Conservation (phyloP, 2,888 invertebrate genomes). For the Eupithecia exiguata region DNA sequence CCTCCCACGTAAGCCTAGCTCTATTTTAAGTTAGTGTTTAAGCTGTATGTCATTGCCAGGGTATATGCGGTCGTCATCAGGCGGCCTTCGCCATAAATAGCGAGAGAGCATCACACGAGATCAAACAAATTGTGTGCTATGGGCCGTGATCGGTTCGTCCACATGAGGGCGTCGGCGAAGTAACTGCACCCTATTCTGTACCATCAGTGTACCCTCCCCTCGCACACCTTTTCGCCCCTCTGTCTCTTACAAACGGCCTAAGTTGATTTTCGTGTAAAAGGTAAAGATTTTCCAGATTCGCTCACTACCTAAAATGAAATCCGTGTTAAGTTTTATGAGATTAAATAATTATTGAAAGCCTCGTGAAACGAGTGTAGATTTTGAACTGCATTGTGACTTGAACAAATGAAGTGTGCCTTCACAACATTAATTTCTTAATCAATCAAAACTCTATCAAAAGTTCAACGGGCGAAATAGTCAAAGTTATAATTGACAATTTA, state of each 20-base stretch:
- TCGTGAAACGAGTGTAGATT: not conserved
- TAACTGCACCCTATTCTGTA: conserved; percentile 24
- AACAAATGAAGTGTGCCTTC: not conserved
- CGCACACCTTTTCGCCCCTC: conserved; percentile 20
- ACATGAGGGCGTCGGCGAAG: conserved; percentile 70
- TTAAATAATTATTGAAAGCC: conserved; percentile 6
- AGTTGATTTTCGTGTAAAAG: conserved; percentile 36
- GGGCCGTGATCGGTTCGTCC: conserved; percentile 76
- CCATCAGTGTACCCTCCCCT: conserved; percentile 21
- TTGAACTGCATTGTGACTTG: not conserved
- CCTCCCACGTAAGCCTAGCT: conserved; percentile 25
- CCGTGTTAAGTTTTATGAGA: conserved; percentile 23
- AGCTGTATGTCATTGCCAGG: conserved; percentile 53
- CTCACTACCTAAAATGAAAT: conserved; percentile 22
- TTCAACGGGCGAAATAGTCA: conserved; percentile 41
- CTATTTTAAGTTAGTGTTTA: conserved; percentile 36
- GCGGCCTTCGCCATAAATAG: conserved; percentile 80
- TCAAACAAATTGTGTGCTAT: conserved; percentile 81
- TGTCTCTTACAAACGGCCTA: conserved; percentile 25
- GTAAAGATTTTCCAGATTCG: conserved; percentile 11
- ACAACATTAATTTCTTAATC: not conserved
- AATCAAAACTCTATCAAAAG: conserved; percentile 19
- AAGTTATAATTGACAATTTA: conserved; percentile 62
- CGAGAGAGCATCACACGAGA: conserved; percentile 73
- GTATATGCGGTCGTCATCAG: conserved; percentile 59